These are phyloP conservation scores for Alloscopus bannaensis DNA, from an alignment of 2,888 invertebrate species.

Conservation along the genomic window DNA sequence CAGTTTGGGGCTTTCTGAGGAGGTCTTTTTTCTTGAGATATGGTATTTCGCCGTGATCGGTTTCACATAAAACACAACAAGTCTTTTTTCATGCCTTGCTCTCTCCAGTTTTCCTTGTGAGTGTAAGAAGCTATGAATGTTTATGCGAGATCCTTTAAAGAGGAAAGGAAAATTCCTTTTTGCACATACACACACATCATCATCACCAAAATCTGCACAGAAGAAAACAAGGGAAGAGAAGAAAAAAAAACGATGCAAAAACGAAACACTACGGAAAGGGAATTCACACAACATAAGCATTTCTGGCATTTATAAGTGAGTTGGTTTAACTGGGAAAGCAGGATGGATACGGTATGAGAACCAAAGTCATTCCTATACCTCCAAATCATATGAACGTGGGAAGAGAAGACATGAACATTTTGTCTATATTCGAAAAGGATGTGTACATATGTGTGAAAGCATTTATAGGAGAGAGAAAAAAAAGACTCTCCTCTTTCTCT, in stretches of 20 bases:
- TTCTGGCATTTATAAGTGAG: slow-evolving; percentile 40
- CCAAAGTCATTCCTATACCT: no score
- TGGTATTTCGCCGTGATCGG: slow-evolving; percentile 49
- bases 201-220: slow-evolving; percentile 30
- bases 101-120: slow-evolving; percentile 5
- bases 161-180: slow-evolving; percentile 9
- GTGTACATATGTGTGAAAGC: not conserved
- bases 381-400: no score
- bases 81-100: slow-evolving; percentile 38
- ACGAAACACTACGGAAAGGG: slow-evolving; percentile 3
- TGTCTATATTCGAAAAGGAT: not conserved
- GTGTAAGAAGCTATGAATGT: slow-evolving; percentile 8
- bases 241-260: not conserved
- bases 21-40: slow-evolving; percentile 22
- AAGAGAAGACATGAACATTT: not conserved
- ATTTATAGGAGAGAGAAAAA: slow-evolving; percentile 8
- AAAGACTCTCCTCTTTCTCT: no score
- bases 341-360: no score
- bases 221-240: not conserved
- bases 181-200: slow-evolving; percentile 9
- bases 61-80: slow-evolving; percentile 58
- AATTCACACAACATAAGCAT: slow-evolving; percentile 49
- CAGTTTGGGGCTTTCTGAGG: slow-evolving; percentile 32
- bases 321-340: not conserved
- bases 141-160: no score